A percentile compares a stretch with the other conserved stretches of the same genome.
Evolutionary conservation across 1,140 invertebrate genomes (phyloP).

Genomic region (Bombus picipes): DNA sequence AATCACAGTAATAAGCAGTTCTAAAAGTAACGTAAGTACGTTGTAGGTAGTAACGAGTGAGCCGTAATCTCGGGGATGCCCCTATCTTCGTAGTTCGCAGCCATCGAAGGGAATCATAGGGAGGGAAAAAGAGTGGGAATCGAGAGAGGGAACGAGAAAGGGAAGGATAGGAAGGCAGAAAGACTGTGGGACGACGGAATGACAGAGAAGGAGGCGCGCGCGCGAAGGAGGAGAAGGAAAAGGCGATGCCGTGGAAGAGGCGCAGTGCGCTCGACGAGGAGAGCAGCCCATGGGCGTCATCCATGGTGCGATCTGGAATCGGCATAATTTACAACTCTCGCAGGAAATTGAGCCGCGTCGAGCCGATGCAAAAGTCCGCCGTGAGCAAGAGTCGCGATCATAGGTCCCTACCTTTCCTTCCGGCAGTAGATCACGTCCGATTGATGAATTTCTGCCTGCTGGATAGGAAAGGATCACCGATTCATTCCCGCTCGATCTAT

Average conservation of each 20-base stretch:
- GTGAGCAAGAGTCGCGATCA: conserved; percentile 51
- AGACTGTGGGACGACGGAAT: neutral
- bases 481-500: neutral
- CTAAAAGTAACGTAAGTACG: conserved; percentile 78
- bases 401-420: conserved; percentile 33
- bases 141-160: conserved; percentile 12
- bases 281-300: conserved; percentile 71
- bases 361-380: conserved; percentile 56
- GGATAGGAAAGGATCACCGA: neutral
- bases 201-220: neutral
- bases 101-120: conserved; percentile 24
- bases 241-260: neutral
- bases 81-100: conserved; percentile 23
- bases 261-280: conserved; percentile 2
- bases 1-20: conserved; percentile 80
- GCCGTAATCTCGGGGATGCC: conserved; percentile 71
- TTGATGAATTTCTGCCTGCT: neutral
- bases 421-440: conserved; percentile 20
- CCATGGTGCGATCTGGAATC: conserved; percentile 58
- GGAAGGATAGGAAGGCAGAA: neutral
- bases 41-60: conserved; percentile 79
- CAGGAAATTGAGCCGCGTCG: conserved; percentile 56
- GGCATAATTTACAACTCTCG: conserved; percentile 68
- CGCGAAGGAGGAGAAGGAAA: neutral
- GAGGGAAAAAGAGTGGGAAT: neutral